These are phyloP conservation scores for Sipha maydis DNA, from an alignment of 2,888 invertebrate genomes.

Conservation along the genomic window DNA sequence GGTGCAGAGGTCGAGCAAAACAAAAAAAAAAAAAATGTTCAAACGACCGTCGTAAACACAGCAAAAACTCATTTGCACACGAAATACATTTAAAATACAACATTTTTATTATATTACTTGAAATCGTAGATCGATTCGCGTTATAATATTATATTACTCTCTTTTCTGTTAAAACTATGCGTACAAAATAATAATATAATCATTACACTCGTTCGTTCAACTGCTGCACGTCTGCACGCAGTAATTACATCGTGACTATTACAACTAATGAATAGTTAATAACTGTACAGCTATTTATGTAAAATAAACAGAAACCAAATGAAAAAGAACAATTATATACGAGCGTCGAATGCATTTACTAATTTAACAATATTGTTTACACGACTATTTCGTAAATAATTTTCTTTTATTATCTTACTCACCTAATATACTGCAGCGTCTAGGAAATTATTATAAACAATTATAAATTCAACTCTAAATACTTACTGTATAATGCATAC, in stretches of 20 bases:
- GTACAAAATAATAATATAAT: background rate
- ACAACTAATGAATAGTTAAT: background rate
- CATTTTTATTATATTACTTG: conserved; percentile 7
- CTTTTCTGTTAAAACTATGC: background rate
- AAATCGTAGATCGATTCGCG: background rate
- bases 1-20: background rate
- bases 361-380: conserved; percentile 29
- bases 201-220: background rate
- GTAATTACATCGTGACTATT: background rate
- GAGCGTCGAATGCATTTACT: background rate
- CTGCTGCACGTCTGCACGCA: too few relatives aligned
- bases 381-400: background rate
- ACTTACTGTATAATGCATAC: background rate
- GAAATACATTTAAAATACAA: background rate
- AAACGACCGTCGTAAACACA: background rate
- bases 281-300: background rate
- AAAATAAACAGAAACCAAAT: background rate
- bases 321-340: background rate
- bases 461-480: background rate
- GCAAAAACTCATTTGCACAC: background rate
- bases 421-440: background rate
- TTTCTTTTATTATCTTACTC: background rate
- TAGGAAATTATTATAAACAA: background rate
- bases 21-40: background rate
- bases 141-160: background rate